These are phyloP conservation scores for Conchocele bisecta DNA, from an alignment of 2,888 invertebrate species.

Conservation along the genomic window DNA sequence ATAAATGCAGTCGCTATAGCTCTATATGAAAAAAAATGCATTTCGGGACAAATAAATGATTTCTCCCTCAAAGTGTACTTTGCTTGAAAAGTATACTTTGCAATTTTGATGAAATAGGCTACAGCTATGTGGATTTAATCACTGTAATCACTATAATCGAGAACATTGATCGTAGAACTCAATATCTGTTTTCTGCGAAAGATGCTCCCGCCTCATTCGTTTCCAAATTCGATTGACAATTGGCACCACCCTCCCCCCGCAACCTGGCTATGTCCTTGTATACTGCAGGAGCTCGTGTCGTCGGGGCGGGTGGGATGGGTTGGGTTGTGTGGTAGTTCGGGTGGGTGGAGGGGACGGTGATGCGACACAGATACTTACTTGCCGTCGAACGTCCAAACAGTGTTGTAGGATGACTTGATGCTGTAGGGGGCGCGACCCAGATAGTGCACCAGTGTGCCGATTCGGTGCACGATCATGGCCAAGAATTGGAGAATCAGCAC, in stretches of 20 bases:
- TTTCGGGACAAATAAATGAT: no score
- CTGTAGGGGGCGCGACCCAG: constrained; percentile 73
- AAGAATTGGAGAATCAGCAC: constrained; percentile 74
- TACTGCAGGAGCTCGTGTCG: neutral
- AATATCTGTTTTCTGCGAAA: neutral
- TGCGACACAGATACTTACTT: constrained; percentile 22
- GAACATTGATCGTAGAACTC: no score
- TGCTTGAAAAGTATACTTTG: no score
- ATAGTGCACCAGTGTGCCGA: constrained; percentile 70
- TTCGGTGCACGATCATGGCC: constrained; percentile 74
- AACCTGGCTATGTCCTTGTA: neutral
- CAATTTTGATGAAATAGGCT: no score
- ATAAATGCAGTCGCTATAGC: no score
- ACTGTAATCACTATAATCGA: no score
- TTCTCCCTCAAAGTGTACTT: no score
- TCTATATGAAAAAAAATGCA: no score
- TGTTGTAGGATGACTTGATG: constrained; percentile 56
- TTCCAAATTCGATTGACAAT: no score
- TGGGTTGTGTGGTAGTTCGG: neutral
- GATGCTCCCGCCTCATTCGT: neutral
- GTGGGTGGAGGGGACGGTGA: neutral
- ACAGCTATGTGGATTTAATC: no score
- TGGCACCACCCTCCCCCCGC: no score
- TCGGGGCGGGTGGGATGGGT: neutral
- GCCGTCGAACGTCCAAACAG: constrained; percentile 65